phyloP scores from a whole-genome alignment of 2,113 vertebrate species.

The Lophotis ruficrista region DNA sequence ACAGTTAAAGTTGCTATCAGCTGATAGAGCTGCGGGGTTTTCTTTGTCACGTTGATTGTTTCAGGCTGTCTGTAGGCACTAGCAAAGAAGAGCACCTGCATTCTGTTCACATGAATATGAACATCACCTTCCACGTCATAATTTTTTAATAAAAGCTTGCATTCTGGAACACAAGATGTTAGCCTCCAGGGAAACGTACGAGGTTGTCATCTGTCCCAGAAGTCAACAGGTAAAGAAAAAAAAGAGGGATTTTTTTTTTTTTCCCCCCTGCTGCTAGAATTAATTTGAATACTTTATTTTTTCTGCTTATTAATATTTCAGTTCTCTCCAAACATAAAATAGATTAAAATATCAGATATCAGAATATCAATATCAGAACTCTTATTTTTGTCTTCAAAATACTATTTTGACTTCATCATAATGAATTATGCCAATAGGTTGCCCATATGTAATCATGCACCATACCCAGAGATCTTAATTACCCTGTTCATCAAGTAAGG shows the following conservation, averaged over 20 bases:
- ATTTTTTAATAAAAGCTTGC: conserved; percentile 41
- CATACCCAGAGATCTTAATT: background rate
- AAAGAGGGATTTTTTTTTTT: background rate
- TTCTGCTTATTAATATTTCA: conserved; percentile 53
- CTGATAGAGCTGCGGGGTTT: background rate
- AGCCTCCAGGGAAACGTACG: conserved; percentile 4
- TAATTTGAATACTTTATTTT: background rate
- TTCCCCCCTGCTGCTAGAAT: background rate
- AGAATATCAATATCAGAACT: background rate
- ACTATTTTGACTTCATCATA: background rate
- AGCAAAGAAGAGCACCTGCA: background rate
- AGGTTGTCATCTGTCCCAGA: conserved; percentile 15
- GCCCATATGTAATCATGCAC: background rate
- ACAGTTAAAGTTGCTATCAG: background rate
- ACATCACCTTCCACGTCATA: background rate
- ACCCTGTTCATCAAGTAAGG: background rate
- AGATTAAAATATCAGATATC: conserved; percentile 5
- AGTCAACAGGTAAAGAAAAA: conserved; percentile 1
- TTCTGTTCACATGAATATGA: conserved; percentile 19
- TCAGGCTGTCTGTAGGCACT: background rate
- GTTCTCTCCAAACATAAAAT: conserved; percentile 5
- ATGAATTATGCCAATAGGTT: background rate
- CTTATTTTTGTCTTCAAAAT: background rate
- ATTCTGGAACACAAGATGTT: conserved; percentile 3
- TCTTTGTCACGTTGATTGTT: background rate